A percentile compares a stretch with the other conserved stretches of the same genome.
Conservation (phyloP, 1,140 invertebrate genomes). For the Gryon sp. region DNA sequence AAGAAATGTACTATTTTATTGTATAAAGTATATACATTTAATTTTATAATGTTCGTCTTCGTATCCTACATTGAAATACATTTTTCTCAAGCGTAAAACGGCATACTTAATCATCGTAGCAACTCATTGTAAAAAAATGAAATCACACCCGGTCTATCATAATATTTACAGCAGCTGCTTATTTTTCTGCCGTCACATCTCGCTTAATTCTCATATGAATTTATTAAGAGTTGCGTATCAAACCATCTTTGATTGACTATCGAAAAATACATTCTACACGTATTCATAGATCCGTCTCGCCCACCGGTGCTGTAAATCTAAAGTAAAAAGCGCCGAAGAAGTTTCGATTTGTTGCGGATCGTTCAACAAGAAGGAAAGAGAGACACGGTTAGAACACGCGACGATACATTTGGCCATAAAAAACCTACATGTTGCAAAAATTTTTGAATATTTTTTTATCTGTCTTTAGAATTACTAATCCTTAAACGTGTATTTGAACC, state of each 20-base stretch:
- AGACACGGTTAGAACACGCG: conserved; percentile 43
- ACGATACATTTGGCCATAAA: conserved; percentile 17
- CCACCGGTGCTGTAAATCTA: conserved; percentile 31
- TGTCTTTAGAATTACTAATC: conserved; percentile 23
- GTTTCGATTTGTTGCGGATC: conserved; percentile 43
- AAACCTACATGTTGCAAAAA: conserved; percentile 40
- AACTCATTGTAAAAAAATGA: conserved; percentile 31
- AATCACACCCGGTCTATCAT: conserved; percentile 22
- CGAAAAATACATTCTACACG: conserved; percentile 31
- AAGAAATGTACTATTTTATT: conserved; percentile 1
- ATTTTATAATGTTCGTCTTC: too few species aligned
- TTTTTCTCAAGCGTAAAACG: conserved; percentile 8
- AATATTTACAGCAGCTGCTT: conserved; percentile 56
- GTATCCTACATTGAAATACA: conserved; percentile 6
- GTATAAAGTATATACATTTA: too few species aligned
- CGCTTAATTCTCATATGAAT: neutral
- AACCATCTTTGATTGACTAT: conserved; percentile 29
- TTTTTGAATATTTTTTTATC: conserved; percentile 20
- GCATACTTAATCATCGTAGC: conserved; percentile 12
- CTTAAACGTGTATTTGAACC: neutral
- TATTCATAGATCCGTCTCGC: conserved; percentile 42
- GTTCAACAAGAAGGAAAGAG: conserved; percentile 11
- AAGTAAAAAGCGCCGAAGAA: conserved; percentile 34
- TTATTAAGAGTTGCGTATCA: conserved; percentile 28
- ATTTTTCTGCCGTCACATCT: conserved; percentile 1